Evolutionary conservation across 37 sponge, comb jelly and placozoan species (phyloP), one percentile per base, ranked within the genome.

Genomic region (Haliclona indistincta): DNA sequence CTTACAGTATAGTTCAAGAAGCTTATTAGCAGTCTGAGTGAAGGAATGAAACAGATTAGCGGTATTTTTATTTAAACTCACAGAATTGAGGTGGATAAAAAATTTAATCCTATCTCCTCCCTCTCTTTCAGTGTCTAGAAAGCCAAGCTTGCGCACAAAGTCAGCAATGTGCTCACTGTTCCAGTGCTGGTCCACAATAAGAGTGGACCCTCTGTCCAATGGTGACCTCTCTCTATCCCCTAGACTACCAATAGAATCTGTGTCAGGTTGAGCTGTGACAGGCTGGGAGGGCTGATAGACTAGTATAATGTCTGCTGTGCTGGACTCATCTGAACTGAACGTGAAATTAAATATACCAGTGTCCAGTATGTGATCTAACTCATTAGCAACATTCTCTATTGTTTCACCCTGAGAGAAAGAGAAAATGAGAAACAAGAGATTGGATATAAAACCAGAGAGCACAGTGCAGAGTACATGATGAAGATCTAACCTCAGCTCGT

Each of bases 141-240:
- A 91, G 34, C 95, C 95, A 28, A 95, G 71, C 56, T 88, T 91
- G 47, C 91, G 79, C 35, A 91, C 92, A 77, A 95, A 95, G 63
- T 95, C 95, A 35, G 76, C 71, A 54, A 95, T 84, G 67, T 84
- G 85, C 53, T 88, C 89, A 2, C 47, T 64, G 43, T 74, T 81
- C 94, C 86, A 84, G 13, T 19, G 23, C 75, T 58, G 60, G 7
- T 74, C 73, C 20, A 60, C 73, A 34, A 13, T 32, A 4, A 19
- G 37, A 17, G 29, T 81, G n/a, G 33, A 19, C 29, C 29, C 8
- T 11, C 29, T 54, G 13, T 7, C 28, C 13, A 55, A 33, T 29
- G 74, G 32, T 19, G 38, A 7, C 22, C 8, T 20, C 49, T 47
- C 49, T 8, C 49, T 47, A 47, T 47, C 49, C 8, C 49, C 13